A percentile compares a stretch with the other conserved stretches of the same genome.
These are phyloP conservation scores for Spatula clypeata DNA, from an alignment of 2,797 vertebrate genomes.

Conservation along the genomic window DNA sequence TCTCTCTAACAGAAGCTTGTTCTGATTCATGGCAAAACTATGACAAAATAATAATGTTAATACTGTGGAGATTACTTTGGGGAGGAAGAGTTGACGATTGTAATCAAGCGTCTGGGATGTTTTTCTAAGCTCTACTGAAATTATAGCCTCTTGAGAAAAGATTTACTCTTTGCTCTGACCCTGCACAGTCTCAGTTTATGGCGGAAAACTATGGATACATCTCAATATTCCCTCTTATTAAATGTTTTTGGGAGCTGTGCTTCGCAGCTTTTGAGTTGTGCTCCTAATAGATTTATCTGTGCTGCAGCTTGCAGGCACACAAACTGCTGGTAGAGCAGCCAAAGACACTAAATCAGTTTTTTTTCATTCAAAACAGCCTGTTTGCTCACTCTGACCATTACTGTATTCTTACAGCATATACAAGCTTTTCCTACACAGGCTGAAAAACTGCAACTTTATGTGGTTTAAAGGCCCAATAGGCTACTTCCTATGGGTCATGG, in stretches of 20 bases:
- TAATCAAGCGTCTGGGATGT: constrained; percentile 32
- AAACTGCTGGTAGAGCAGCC: constrained; percentile 46
- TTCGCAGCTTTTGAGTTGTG: constrained; percentile 21
- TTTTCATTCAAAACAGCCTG: constrained; percentile 56
- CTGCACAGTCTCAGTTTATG: constrained; percentile 52
- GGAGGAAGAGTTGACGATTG: neutral
- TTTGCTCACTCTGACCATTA: constrained; percentile 5
- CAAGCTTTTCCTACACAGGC: neutral
- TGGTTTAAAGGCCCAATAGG: neutral
- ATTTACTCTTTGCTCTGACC: constrained; percentile 55
- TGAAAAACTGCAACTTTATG: neutral
- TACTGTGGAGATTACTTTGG: constrained; percentile 51
- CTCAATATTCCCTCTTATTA: constrained; percentile 53
- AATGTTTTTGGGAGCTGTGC: constrained; percentile 26
- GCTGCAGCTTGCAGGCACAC: constrained; percentile 21
- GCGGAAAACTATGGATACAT: constrained; percentile 30
- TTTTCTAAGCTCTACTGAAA: constrained; percentile 58
- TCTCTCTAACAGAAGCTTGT: neutral
- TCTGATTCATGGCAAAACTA: constrained; percentile 55
- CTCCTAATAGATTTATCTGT: constrained; percentile 64
- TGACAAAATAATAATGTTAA: constrained; percentile 48
- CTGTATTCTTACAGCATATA: neutral
- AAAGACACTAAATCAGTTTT: constrained; percentile 53
- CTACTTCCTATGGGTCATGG: neutral
- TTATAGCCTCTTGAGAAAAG: constrained; percentile 17